phyloP scores from a whole-genome alignment of 2,797 vertebrate genomes.

The Sebastiscus albofasciatus region DNA sequence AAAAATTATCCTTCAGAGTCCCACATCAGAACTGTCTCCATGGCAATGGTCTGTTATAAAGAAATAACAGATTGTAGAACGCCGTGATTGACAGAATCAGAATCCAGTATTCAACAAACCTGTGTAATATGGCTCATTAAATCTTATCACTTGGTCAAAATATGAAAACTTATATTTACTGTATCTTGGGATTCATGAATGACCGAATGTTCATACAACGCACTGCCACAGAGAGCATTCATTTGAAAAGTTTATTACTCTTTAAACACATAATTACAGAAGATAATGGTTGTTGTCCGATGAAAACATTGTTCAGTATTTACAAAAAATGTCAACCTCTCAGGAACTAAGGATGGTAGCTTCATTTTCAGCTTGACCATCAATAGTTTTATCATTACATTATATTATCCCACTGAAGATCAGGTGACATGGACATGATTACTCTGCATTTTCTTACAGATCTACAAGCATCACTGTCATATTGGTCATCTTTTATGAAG shows the following conservation, averaged over 20 bases:
- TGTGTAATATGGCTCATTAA: not conserved
- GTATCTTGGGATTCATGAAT: not conserved
- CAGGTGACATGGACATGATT: not conserved
- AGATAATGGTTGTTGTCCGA: not conserved
- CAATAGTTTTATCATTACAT: not conserved
- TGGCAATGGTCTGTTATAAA: too few relatives aligned
- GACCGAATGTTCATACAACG: not conserved
- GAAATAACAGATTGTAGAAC: too few relatives aligned
- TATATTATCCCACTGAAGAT: not conserved
- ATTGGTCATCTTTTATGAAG: not conserved
- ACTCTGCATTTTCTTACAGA: not conserved
- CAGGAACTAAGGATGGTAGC: not conserved
- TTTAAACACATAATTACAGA: conserved; percentile 24
- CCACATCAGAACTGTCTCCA: too few relatives aligned
- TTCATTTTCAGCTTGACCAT: not conserved
- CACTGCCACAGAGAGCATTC: not conserved
- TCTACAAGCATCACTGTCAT: not conserved
- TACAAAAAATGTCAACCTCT: conserved; percentile 21
- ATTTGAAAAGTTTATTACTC: conserved; percentile 36
- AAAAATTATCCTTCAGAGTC: too few relatives aligned
- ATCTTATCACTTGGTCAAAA: not conserved
- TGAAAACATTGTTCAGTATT: conserved; percentile 32
- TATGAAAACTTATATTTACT: not conserved
- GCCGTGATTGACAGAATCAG: too few relatives aligned
- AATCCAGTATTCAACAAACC: too few relatives aligned